Percentiles rank a stretch among this genome's conserved stretches.
Conservation (phyloP, 1,140 invertebrate genomes). For the Musca domestica region DNA sequence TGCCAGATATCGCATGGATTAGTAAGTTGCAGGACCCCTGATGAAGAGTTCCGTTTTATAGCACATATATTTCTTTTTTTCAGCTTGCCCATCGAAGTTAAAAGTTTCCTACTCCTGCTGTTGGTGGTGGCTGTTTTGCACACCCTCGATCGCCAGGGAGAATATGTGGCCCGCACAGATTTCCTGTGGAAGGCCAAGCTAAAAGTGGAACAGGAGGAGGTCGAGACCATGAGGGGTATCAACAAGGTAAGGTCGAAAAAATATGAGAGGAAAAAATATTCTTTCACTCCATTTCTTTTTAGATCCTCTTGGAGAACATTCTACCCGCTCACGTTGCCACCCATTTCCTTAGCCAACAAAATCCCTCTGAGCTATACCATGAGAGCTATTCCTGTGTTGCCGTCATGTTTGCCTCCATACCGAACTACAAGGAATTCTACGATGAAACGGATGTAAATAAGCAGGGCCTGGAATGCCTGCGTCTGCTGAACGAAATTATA, state of each 20-base stretch:
- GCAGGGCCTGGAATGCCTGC: slow-evolving; percentile 91
- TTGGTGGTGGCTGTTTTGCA: slow-evolving; percentile 70
- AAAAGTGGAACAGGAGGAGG: slow-evolving; percentile 88
- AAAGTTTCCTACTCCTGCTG: slow-evolving; percentile 63
- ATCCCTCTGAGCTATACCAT: slow-evolving; percentile 82
- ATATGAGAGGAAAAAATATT: background rate
- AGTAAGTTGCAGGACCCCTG: slow-evolving; percentile 57
- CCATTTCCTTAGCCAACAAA: slow-evolving; percentile 72
- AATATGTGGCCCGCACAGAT: slow-evolving; percentile 82
- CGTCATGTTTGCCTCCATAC: slow-evolving; percentile 97
- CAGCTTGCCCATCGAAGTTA: slow-evolving; percentile 64
- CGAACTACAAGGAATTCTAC: slow-evolving; percentile 98
- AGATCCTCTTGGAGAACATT: slow-evolving; percentile 92
- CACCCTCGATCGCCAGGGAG: slow-evolving; percentile 79
- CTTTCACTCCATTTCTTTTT: background rate
- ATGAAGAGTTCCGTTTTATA: background rate
- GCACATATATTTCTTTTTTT: slow-evolving; percentile 52
- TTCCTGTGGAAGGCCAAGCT: slow-evolving; percentile 91
- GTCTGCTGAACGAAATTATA: slow-evolving; percentile 96
- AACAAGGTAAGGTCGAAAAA: slow-evolving; percentile 67
- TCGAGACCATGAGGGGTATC: slow-evolving; percentile 91
- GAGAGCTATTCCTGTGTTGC: slow-evolving; percentile 91
- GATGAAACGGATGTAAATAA: slow-evolving; percentile 97
- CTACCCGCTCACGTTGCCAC: slow-evolving; percentile 93
- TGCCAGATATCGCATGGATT: slow-evolving; percentile 47